phyloP scores from a whole-genome alignment of 2,113 vertebrate species.

The Puma concolor region DNA sequence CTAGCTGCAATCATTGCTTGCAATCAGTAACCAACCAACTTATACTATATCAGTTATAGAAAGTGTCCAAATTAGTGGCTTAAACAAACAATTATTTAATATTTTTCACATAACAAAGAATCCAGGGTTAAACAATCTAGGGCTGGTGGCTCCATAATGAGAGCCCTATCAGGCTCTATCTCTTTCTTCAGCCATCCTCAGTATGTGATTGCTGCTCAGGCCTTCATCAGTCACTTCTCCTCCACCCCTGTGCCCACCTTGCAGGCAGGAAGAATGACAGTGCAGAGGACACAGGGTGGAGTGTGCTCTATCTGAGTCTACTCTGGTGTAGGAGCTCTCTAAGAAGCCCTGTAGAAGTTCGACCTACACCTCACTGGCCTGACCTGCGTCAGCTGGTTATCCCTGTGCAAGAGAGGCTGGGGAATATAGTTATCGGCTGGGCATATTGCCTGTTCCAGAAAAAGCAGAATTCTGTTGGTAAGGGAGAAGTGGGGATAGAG shows the following conservation, averaged over 20 bases:
- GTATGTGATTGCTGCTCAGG: not conserved
- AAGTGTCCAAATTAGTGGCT: not conserved
- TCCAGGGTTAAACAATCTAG: not conserved
- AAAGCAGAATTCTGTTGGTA: constrained; percentile 22
- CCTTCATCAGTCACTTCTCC: not conserved
- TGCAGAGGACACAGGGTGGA: not conserved
- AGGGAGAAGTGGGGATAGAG: not conserved
- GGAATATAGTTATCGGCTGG: not conserved
- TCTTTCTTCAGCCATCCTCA: not conserved
- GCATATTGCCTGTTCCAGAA: not conserved
- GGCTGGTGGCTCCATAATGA: not conserved
- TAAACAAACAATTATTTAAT: not conserved
- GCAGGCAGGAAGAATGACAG: not conserved
- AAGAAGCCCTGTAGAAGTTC: not conserved
- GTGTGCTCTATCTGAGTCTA: not conserved
- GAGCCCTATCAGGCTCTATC: not conserved
- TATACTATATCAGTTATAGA: not conserved
- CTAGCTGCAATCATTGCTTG: not conserved
- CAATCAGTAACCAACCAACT: not conserved
- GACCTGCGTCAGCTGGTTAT: not conserved
- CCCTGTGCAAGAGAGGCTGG: not conserved
- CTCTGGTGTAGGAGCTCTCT: not conserved
- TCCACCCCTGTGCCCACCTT: not conserved
- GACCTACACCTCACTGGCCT: not conserved
- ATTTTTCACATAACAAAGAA: not conserved